Conservation (phyloP, 2,113 vertebrate species). For the Neogobius melanostomus region DNA sequence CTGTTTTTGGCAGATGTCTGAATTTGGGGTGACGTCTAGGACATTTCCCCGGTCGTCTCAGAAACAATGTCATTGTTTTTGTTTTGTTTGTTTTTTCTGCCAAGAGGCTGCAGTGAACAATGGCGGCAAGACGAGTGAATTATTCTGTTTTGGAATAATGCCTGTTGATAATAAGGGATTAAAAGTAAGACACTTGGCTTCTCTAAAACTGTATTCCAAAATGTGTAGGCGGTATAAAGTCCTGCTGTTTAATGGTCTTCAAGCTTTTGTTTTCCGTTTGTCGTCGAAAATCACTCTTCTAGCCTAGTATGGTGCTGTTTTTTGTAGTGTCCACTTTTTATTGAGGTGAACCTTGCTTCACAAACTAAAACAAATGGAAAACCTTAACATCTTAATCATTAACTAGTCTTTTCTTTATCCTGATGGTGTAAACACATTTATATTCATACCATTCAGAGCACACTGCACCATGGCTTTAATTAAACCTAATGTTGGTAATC, state of each 20-base stretch:
- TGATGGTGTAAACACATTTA: too few relatives aligned
- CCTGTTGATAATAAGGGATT: slow-evolving; percentile 50
- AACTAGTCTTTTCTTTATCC: too few relatives aligned
- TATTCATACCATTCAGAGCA: too few relatives aligned
- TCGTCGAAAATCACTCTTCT: slow-evolving; percentile 7
- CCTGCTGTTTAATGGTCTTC: slow-evolving; percentile 10
- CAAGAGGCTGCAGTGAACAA: slow-evolving; percentile 53
- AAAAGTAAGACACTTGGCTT: slow-evolving; percentile 35
- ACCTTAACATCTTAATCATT: too few relatives aligned
- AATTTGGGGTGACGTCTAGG: slow-evolving; percentile 51
- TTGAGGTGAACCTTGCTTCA: too few relatives aligned
- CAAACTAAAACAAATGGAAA: too few relatives aligned
- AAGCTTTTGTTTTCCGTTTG: slow-evolving; percentile 20
- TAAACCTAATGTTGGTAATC: too few relatives aligned
- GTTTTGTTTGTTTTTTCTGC: slow-evolving; percentile 27
- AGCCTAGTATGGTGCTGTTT: slow-evolving; percentile 7
- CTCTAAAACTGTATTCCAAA: slow-evolving; percentile 12
- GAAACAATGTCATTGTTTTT: slow-evolving; percentile 66
- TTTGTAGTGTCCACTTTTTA: too few relatives aligned
- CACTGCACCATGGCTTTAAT: too few relatives aligned
- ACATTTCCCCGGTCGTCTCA: slow-evolving; percentile 63
- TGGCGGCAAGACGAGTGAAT: slow-evolving; percentile 60
- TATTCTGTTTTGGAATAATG: slow-evolving; percentile 56
- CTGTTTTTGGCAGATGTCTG: slow-evolving; percentile 43
- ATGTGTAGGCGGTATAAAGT: slow-evolving; percentile 30